Base-by-base conservation (phyloP, 2,113 vertebrate genomes). In the Heterocephalus glaber region DNA sequence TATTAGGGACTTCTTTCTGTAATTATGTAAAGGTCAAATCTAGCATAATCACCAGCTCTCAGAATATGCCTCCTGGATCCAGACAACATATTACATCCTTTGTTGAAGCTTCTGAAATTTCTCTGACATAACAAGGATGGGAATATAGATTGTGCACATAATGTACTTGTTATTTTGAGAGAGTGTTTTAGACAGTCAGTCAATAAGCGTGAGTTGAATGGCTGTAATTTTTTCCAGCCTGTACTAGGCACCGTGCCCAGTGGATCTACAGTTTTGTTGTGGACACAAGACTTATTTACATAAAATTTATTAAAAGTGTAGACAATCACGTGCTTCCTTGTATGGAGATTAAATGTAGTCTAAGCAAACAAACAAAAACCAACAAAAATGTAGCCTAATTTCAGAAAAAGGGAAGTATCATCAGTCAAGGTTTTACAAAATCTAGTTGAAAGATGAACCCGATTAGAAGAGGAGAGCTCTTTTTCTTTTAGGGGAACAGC, bases 1-100 rank as follows among this genome's bases (percentile, higher is more conserved):
- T 97, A 97, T 96, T 97, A 96, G 95, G 93, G 91, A 93, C 85
- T 96, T 96, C 63, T 95, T 95, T 98, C 94, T 97, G 44, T 94
- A 87, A 86, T 97, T 96, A 65, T 95, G 65, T 96, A 96, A 97
- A 98, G 96, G 96, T 97, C 94, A 97, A 86, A 96, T 93, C 93
- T 96, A 93, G 93, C 84, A 26, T 97, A 97, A 98, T 97, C 84
- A 95, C 89, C 17, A 68, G 47, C 94, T 97, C 87, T 65, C 84
- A 95, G 86, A 97, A 93, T 94, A 94, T 94, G 95, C 85, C 66
- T 95, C 4, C 89, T 96, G 89, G 84, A 94, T 89, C 92, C 89
- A 95, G 63, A 82, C 70, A 85, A 89, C 86, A 87, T 95, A 92
- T 96, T 96, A 72, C 47, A 94, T 93, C n/a, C 90, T 96, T 80